phyloP scores from a whole-genome alignment of 2,888 invertebrate species.

The Caenorhabditis drosophilae region DNA sequence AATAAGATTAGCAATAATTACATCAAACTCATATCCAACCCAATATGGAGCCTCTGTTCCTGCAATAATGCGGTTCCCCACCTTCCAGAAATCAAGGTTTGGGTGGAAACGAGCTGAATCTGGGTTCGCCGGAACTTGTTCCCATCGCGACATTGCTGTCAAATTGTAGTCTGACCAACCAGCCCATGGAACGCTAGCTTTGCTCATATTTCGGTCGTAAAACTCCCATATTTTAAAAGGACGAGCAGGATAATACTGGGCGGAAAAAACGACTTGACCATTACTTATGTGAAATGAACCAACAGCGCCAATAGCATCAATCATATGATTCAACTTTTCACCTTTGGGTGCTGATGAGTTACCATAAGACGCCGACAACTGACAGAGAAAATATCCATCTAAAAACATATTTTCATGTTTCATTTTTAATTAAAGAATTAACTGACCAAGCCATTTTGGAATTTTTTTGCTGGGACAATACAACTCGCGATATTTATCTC shows the following conservation, averaged over 20 bases:
- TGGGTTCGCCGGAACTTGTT: constrained; percentile 56
- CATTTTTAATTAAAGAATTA: background rate
- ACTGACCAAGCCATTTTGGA: constrained; percentile 63
- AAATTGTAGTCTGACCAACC: constrained; percentile 68
- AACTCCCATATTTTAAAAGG: constrained; percentile 69
- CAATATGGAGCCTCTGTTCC: constrained; percentile 69
- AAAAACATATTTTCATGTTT: constrained; percentile 5
- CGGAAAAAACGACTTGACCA: constrained; percentile 67
- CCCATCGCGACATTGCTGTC: constrained; percentile 67
- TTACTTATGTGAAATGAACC: constrained; percentile 66
- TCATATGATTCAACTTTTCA: constrained; percentile 66
- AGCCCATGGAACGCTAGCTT: constrained; percentile 64
- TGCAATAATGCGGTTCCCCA: constrained; percentile 60
- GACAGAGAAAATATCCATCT: constrained; percentile 69
- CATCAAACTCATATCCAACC: constrained; percentile 69
- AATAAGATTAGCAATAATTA: too few species aligned
- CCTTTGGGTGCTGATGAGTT: constrained; percentile 62
- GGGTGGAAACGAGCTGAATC: constrained; percentile 66
- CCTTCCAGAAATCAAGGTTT: constrained; percentile 69
- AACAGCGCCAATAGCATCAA: constrained; percentile 68
- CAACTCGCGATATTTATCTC: constrained; percentile 66
- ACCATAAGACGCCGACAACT: constrained; percentile 68
- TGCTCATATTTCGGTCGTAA: constrained; percentile 67
- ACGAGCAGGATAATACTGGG: constrained; percentile 67
- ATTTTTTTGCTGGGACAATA: constrained; percentile 67